A percentile compares a stretch with the other conserved stretches of the same genome.
These are phyloP conservation scores for Bembecia ichneumoniformis DNA, from an alignment of 2,888 invertebrate genomes.

Conservation along the genomic window DNA sequence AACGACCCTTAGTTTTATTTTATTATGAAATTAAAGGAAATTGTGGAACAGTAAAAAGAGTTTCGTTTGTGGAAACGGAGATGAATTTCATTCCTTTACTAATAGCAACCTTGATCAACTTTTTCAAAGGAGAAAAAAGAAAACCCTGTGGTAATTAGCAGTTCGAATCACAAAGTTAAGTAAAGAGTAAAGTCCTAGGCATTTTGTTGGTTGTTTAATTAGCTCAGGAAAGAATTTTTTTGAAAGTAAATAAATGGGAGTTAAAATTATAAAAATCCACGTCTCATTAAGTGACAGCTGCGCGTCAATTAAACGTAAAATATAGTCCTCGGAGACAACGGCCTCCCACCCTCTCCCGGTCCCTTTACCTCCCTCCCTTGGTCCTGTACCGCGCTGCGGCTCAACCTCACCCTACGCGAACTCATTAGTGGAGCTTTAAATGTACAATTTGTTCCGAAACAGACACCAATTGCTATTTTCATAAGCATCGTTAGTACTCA, in stretches of 20 bases:
- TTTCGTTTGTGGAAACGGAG: background rate
- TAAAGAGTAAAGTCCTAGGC: background rate
- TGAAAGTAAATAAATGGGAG: background rate
- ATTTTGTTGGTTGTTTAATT: background rate
- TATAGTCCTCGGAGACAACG: conserved; percentile 54
- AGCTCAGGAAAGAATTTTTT: background rate
- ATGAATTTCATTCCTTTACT: background rate
- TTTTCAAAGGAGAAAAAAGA: background rate
- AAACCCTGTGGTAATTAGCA: background rate
- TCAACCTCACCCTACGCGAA: conserved; percentile 36
- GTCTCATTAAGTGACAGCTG: conserved; percentile 67
- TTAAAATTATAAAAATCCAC: conserved; percentile 43
- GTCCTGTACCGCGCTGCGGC: conserved; percentile 32
- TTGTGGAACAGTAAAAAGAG: background rate
- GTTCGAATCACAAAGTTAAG: background rate
- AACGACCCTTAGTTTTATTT: no score
- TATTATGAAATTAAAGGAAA: background rate
- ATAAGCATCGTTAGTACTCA: conserved; percentile 34
- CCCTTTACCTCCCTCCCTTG: conserved; percentile 20
- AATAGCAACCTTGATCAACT: background rate
- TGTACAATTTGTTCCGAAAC: conserved; percentile 66
- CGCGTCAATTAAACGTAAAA: conserved; percentile 70
- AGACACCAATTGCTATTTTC: conserved; percentile 61
- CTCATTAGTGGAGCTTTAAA: conserved; percentile 63
- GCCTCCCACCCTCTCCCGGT: conserved; percentile 11